Evolutionary conservation across 2,113 vertebrate genomes (phyloP), one percentile per base, ranked within the genome.

Genomic region (Peucedramus taeniatus): DNA sequence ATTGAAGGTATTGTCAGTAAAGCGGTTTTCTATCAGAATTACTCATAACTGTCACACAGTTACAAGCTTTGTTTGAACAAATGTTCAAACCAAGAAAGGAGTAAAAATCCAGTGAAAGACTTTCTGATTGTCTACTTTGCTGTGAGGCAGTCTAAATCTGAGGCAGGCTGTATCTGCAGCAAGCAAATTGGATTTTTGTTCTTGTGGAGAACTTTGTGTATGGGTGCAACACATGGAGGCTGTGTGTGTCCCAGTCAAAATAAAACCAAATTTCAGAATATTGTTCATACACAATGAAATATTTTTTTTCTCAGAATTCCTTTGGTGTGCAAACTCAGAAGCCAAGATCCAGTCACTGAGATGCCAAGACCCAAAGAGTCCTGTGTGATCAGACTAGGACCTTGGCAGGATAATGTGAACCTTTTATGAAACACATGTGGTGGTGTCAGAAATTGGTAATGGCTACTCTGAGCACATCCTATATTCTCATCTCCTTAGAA

Each of bases 181-280:
- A 72, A 33, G 17, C 69, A 22, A 45, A 11, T 5, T 64, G 9
- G 24, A 23, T 68, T 88, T 89, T 57, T 33, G 3, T 26, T 65
- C 19, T 49, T 54, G 10, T 59, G 65, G 30, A 89, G 26, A 64
- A 51, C 14, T 53, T 13, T 53, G 7, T 24, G 13, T 12, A 8
- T 39, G 20, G 7, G 6, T 19, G 10, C 5, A 61, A 15, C 3
- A 2, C 7, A 11, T 3, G 17, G 21, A 56, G 22, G 12, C 4
- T 5, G 3, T 50, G 15, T 37, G 4, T 37, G 26, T 6, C 23
- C 15, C 39, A 75, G 22, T 61, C 20, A 44, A 61, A 86, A 74
- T 8, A 82, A 85, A 42, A 12, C 0, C 15, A n/a, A 53, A 79
- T 69, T 63, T 74, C n/a, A 57, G 30, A 45, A 45, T 50, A 78